Evolutionary conservation across 1,140 invertebrate genomes (phyloP).

Genomic region (Drosophila chauvacae): DNA sequence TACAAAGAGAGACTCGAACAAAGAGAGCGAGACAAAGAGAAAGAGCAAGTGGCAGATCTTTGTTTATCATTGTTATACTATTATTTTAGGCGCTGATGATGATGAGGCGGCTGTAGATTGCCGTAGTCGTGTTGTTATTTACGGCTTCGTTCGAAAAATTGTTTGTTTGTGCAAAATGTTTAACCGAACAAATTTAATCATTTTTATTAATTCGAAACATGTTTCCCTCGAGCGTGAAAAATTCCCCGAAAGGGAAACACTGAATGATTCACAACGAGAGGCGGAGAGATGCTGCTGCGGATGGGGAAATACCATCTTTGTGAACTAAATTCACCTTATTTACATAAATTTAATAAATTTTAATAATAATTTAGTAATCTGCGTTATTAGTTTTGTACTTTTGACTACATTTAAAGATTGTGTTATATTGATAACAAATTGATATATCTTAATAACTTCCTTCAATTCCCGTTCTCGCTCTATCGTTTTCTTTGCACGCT

Average conservation of each 20-base stretch:
- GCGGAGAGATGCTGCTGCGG: too few species aligned
- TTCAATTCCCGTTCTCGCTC: background rate
- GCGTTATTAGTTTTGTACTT: background rate
- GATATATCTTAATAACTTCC: background rate
- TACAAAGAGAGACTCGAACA: constrained; percentile 42
- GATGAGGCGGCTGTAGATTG: background rate
- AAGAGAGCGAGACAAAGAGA: constrained; percentile 22
- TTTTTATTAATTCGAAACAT: constrained; percentile 10
- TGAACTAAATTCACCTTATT: background rate
- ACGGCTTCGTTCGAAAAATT: constrained; percentile 4
- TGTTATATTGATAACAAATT: background rate
- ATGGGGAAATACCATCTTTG: constrained; percentile 4
- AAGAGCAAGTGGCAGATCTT: constrained; percentile 24
- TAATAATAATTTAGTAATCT: too few species aligned
- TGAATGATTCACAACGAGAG: constrained; percentile 14
- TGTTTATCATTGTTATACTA: constrained; percentile 39
- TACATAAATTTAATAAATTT: too few species aligned
- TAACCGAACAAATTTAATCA: background rate
- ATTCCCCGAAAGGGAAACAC: constrained; percentile 5
- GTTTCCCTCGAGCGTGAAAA: background rate
- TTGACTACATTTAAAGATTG: background rate
- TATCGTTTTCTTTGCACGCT: constrained; percentile 12
- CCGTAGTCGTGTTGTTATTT: background rate
- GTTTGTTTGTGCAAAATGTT: constrained; percentile 20
- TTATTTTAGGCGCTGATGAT: constrained; percentile 17